Evolutionary conservation across 2,797 vertebrate genomes (phyloP).

Genomic region (Microctenopoma steveboyesi): DNA sequence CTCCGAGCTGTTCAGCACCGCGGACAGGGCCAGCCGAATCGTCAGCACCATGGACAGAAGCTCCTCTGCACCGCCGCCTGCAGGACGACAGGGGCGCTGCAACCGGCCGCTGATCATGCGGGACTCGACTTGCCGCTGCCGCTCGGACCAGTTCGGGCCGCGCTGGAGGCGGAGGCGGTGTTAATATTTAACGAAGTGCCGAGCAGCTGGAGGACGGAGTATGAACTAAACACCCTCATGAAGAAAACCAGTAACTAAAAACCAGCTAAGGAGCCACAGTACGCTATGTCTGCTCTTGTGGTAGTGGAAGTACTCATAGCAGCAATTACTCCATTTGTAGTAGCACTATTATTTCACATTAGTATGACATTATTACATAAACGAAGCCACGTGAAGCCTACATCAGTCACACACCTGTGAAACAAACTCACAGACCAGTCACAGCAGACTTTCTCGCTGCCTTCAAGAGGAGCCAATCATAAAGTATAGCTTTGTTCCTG

Average conservation of each 20-base stretch:
- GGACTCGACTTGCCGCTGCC: slow-evolving; percentile 7
- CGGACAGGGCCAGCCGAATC: slow-evolving; percentile 69
- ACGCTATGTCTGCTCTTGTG: no score
- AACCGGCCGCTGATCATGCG: not conserved
- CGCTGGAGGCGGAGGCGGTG: not conserved
- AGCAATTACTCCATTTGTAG: not conserved
- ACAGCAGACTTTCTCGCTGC: not conserved
- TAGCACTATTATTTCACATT: not conserved
- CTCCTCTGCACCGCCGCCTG: slow-evolving; percentile 46
- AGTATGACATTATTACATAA: not conserved
- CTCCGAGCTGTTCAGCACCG: slow-evolving; percentile 71
- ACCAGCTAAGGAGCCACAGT: not conserved
- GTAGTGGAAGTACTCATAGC: not conserved
- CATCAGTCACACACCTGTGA: not conserved
- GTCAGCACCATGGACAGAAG: slow-evolving; percentile 87
- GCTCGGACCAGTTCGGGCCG: not conserved
- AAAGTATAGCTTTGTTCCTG: not conserved
- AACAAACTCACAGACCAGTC: not conserved
- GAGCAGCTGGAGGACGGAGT: not conserved
- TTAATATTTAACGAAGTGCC: slow-evolving; percentile 18
- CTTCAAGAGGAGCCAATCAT: slow-evolving; percentile 1
- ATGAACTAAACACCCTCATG: not conserved
- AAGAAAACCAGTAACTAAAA: not conserved
- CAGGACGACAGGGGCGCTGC: slow-evolving; percentile 37
- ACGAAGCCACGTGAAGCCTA: not conserved